A percentile compares a stretch with the other conserved stretches of the same genome.
Evolutionary conservation across 1,140 invertebrate genomes (phyloP).

Genomic region (Antheraea pernyi): DNA sequence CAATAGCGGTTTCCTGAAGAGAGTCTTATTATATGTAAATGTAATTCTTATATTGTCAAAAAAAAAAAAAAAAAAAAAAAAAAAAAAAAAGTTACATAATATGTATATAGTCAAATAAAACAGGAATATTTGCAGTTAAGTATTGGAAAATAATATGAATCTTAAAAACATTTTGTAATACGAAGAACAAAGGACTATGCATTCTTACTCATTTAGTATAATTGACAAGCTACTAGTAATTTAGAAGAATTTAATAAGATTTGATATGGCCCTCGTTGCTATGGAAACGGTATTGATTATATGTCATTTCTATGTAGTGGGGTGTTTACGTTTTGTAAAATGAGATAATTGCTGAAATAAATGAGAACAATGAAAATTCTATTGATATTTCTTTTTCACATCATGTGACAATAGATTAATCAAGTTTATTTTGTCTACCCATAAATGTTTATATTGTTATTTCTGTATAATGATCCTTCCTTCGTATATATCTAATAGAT

Average conservation of each 20-base stretch:
- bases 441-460: background rate
- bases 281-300: background rate
- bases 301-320: background rate
- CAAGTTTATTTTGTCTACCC: background rate
- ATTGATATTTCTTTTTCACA: too few relatives aligned
- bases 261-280: background rate
- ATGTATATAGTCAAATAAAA: too few relatives aligned
- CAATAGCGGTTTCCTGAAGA: too few relatives aligned
- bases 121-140: too few relatives aligned
- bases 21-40: too few relatives aligned
- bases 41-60: too few relatives aligned
- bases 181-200: too few relatives aligned
- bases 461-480: background rate
- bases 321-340: background rate
- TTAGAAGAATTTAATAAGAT: background rate
- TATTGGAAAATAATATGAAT: too few relatives aligned
- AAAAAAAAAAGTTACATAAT: too few relatives aligned
- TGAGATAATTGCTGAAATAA: background rate
- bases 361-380: background rate
- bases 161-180: too few relatives aligned
- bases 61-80: too few relatives aligned
- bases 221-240: background rate
- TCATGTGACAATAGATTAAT: background rate
- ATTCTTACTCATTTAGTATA: too few relatives aligned
- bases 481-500: constrained; percentile 3